Base-by-base conservation (phyloP, 2,888 invertebrate species). In the Leptinotarsa haldemani region DNA sequence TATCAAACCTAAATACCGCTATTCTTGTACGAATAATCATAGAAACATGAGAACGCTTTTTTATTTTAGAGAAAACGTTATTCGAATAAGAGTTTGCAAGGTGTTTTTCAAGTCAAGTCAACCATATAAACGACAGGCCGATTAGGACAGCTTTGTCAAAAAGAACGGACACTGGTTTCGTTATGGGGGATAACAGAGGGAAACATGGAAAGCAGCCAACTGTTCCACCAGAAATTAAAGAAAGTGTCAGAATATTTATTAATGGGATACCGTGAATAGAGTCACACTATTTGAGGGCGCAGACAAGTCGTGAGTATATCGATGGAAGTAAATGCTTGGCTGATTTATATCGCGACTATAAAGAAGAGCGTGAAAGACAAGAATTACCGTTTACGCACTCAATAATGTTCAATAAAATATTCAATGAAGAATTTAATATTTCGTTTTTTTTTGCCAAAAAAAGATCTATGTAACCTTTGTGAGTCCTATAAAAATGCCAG, bases 1-100 rank as follows among this genome's bases (percentile, higher is more conserved):
- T 67, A 58, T 56, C 53, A 69, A 58, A 56, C 58, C 58, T 20
- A 58, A 58, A 30, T 69, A 69, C 52, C 58, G 68, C 16, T 68
- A 68, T 56, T 53, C 56, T 61, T 61, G 61, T 30, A 61, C 61
- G 18, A 20, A 61, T 61, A 61, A 61, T 12, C 13, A 61, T 61
- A 20, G 61, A 61, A 61, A 61, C 30, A 61, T 61, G 61, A 61
- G 30, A 30, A 61, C 61, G 20, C 30, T 30, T 20, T 30, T 61
- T 61, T 61, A 61, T 61, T 61, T 61, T 22, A 4, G 61, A 61
- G 22, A 61, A 61, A 22, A 61, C 61, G 61, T 16, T 22, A 61
- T 30, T 61, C 61, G 61, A 25, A 22, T 61, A 61, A 61, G 61
- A 22, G 61, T 61, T 61, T 61, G 61, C 30, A 61, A 61, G 9